phyloP scores from a whole-genome alignment of 1,140 invertebrate species.

The Rhagoletis pomonella region DNA sequence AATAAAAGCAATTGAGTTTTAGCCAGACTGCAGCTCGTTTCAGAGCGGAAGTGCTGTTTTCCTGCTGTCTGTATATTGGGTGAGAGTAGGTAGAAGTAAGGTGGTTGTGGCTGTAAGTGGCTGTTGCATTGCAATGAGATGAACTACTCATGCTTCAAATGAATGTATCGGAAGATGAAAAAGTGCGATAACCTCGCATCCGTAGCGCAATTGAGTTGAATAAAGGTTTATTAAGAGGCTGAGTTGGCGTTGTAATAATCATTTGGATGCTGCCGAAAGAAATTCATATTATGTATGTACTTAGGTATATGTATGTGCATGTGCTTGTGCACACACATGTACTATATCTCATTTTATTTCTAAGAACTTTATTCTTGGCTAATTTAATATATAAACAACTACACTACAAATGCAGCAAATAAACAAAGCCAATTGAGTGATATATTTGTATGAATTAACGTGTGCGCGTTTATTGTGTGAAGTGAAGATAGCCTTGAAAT shows the following conservation, averaged over 20 bases:
- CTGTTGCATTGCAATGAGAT: not conserved
- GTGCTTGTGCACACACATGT: not conserved
- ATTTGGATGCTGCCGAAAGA: too few species aligned
- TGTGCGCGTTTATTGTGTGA: not conserved
- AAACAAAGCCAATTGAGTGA: slow-evolving; percentile 13
- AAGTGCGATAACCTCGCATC: slow-evolving; percentile 41
- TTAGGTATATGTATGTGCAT: too few species aligned
- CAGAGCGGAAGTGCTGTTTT: slow-evolving; percentile 20
- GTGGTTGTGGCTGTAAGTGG: not conserved
- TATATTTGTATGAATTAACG: not conserved
- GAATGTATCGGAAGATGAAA: slow-evolving; percentile 5
- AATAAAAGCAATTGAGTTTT: not conserved
- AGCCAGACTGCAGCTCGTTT: not conserved
- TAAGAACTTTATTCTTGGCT: not conserved
- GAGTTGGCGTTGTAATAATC: not conserved
- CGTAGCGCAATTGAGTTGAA: not conserved
- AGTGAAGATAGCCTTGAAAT: not conserved
- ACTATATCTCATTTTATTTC: not conserved
- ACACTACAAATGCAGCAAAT: not conserved
- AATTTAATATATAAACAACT: not conserved
- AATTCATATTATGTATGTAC: too few species aligned
- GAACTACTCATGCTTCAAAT: not conserved
- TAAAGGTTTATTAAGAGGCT: not conserved
- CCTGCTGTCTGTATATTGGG: not conserved
- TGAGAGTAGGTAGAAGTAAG: not conserved